Evolutionary conservation across 2,113 vertebrate species (phyloP).

Genomic region (Turnix velox): DNA sequence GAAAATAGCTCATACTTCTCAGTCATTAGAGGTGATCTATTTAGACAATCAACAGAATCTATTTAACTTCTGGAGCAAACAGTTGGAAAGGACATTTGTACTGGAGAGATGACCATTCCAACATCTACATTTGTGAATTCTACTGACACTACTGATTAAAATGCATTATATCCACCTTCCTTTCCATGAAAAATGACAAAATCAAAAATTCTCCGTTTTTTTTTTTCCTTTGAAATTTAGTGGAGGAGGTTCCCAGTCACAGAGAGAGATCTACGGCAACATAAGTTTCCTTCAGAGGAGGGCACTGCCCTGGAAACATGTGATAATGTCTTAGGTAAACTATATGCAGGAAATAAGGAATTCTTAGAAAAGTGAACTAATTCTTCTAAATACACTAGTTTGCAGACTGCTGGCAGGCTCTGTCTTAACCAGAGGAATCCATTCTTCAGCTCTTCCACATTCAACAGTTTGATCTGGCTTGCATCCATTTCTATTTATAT

Average conservation of each 20-base stretch:
- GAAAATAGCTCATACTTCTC: neutral
- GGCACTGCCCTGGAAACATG: neutral
- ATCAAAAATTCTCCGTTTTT: neutral
- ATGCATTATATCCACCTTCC: neutral
- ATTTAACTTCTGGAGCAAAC: neutral
- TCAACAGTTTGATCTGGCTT: neutral
- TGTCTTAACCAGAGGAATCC: neutral
- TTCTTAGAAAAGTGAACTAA: neutral
- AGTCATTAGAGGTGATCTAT: neutral
- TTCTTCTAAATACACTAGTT: neutral
- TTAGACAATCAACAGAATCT: neutral
- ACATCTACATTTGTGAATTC: neutral
- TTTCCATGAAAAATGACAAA: neutral
- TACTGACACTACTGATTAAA: neutral
- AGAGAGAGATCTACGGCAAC: neutral
- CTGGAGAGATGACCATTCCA: neutral
- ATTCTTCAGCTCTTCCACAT: neutral
- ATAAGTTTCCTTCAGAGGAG: neutral
- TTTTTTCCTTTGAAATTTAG: neutral
- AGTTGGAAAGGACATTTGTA: neutral
- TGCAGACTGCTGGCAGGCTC: neutral
- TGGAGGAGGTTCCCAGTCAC: rapidly evolving
- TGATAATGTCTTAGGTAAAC: neutral
- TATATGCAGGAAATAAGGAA: neutral
- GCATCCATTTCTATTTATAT: neutral